Conservation (phyloP, 2,888 invertebrate species). For the Xestia rhomboidea region DNA sequence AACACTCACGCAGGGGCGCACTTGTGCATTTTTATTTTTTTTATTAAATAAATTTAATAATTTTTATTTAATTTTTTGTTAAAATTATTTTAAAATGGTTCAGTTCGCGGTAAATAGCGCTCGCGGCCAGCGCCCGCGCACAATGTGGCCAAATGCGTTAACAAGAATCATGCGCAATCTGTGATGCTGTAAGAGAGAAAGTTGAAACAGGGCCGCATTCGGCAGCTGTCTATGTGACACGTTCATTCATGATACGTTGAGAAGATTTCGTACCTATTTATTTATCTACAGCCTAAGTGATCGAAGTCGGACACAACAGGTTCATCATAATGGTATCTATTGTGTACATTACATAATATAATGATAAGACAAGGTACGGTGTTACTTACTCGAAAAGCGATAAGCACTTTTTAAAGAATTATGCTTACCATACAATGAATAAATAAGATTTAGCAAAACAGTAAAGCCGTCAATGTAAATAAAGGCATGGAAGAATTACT, state of each 20-base stretch:
- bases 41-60: too few relatives aligned
- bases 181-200: conserved; percentile 89
- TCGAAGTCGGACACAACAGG: not conserved
- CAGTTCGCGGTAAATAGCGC: conserved; percentile 69
- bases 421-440: not conserved
- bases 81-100: conserved; percentile 60
- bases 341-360: not conserved
- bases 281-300: not conserved
- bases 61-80: conserved; percentile 15
- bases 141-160: conserved; percentile 77
- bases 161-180: conserved; percentile 79
- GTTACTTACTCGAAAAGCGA: not conserved
- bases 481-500: not conserved
- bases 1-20: conserved; percentile 71
- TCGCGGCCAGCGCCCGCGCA: conserved; percentile 75
- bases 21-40: conserved; percentile 68
- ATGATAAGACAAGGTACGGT: not conserved
- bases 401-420: not conserved
- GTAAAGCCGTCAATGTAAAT: not conserved
- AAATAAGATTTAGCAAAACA: not conserved
- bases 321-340: not conserved
- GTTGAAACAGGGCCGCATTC: conserved; percentile 80
- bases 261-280: conserved; percentile 7
- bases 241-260: conserved; percentile 55
- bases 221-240: conserved; percentile 54